Evolutionary conservation across 2,888 invertebrate genomes (phyloP), one percentile per base, ranked within the genome.

Genomic region (Hermaeophaga mercurialis): DNA sequence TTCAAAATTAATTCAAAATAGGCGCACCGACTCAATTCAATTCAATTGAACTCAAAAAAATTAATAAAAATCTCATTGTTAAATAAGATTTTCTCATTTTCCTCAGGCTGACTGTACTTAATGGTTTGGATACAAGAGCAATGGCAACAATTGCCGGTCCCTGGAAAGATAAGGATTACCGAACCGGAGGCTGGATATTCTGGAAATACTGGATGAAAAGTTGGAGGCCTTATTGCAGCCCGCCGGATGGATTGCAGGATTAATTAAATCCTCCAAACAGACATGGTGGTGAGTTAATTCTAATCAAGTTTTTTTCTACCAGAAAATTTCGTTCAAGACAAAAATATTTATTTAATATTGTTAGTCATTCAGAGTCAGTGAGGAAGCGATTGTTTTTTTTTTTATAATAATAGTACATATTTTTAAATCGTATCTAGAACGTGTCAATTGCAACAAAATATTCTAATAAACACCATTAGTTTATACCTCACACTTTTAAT

Each of bases 201-300:
- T 36, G 47, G 47, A 47, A 34, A 15, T 24, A 36, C 38, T 31
- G 52, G 56, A 56, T 46, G 34, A 26, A 52, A 46, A 41, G 41
- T 46, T 31, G 44, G 48, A 44, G 47, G 53, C 53, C 52, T 19
- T 53, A 48, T 46, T 48, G 44, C 43, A 57, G 52, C 47, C 46
- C 45, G 33, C 12, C 46, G 14, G 47, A 45, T 46, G 54, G 41
- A 38, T 43, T 57, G 57, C 47, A 17, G 53, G 57, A 53, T 47
- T 57, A 57, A 57, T 57, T 53, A 22, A 52, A 57, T 48, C 49
- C 38, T 34, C 22, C 46, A 14, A 52, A 57, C 47, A 57, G 57
- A 53, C 57, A 57, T 57, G 57, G 57, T 57, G 57, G 57, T 57
- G 41, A 57, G 57, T 53, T 8, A 31, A 18, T 46, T 55, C 28